phyloP scores from a whole-genome alignment of 2,797 vertebrate genomes.

The Tympanoctomys barrerae region DNA sequence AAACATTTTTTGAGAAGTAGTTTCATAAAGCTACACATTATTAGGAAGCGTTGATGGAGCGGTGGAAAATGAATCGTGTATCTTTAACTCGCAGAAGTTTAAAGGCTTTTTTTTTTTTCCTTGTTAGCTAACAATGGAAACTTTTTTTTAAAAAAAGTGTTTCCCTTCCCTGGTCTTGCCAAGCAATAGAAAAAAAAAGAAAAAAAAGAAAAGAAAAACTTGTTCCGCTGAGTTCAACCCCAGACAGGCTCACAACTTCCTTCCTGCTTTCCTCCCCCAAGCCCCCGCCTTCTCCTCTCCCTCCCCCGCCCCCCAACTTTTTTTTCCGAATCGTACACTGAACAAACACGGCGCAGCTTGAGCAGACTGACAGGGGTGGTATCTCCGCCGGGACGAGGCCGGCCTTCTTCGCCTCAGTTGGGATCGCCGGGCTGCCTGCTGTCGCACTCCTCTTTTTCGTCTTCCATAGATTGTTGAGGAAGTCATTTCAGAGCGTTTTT shows the following conservation, averaged over 20 bases:
- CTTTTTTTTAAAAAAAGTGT: conserved; percentile 87
- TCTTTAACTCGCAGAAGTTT: conserved; percentile 87
- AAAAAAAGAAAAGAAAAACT: conserved; percentile 89
- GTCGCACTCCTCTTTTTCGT: not conserved
- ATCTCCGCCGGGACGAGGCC: conserved; percentile 57
- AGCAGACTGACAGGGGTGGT: conserved; percentile 69
- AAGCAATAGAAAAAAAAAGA: conserved; percentile 80
- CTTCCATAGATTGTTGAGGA: conserved; percentile 34
- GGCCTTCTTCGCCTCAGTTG: conserved; percentile 12
- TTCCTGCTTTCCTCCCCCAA: conserved; percentile 92
- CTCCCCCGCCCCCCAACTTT: conserved; percentile 53
- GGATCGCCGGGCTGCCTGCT: not conserved
- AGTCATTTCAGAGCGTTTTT: not conserved
- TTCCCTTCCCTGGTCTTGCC: conserved; percentile 86
- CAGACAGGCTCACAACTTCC: conserved; percentile 92
- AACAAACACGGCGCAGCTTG: conserved; percentile 84
- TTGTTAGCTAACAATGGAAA: conserved; percentile 89
- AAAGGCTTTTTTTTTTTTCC: conserved; percentile 75
- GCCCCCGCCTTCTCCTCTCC: conserved; percentile 72
- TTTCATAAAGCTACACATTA: conserved; percentile 66
- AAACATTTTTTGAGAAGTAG: conserved; percentile 70
- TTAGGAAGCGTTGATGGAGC: conserved; percentile 1
- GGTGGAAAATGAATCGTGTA: conserved; percentile 86
- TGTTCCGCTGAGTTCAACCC: conserved; percentile 92
- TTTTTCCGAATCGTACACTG: conserved; percentile 83